Base-by-base conservation (phyloP, 2,797 vertebrate genomes). In the Bradypus variegatus region DNA sequence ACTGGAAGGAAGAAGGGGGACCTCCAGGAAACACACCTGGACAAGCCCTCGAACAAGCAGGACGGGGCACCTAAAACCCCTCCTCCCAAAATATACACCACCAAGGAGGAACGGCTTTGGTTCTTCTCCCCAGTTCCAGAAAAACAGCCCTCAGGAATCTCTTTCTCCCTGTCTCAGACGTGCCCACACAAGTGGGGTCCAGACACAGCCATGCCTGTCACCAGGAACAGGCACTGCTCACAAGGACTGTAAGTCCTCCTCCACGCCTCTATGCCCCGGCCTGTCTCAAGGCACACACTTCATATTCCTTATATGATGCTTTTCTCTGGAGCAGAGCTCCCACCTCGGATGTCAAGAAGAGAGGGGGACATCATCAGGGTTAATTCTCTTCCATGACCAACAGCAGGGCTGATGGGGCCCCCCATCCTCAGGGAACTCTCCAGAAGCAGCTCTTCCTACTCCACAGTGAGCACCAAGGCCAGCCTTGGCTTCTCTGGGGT, bases 81-180 rank as follows among this genome's bases (percentile, higher is more conserved):
- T 36, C 33, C 5, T 1, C 18, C 31, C 70, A 84, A 86, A 55
- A 36, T 21, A 80, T 14, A 53, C 3, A 1, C 65, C 69, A 85
- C 67, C 60, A 36, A 36, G 67, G 78, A 80, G 55, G 62, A 93
- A 90, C 6, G 1, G 77, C 80, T 88, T 69, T 84, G 77, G 73
- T 83, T 92, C 79, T 85, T 70, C 82, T 88, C 76, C 88, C 31
- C 69, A 75, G 45, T 79, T 86, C 67, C 64, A 53, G 81, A 80
- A 77, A 58, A 93, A 18, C 21, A 80, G 65, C 29, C 82, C 75
- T 58, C 45, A 29, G 83, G 81, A 89, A 45, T 64, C 86, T 31
- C 77, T 55, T 60, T 62, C 67, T 90, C 41, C 23, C 23, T 45
- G 67, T 87, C 86, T 90, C 92, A 89, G 88, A 67, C 16, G 5